A percentile compares a stretch with the other conserved stretches of the same genome.
These are phyloP conservation scores for Ceryle rudis DNA, from an alignment of 2,797 vertebrate species.

Conservation along the genomic window DNA sequence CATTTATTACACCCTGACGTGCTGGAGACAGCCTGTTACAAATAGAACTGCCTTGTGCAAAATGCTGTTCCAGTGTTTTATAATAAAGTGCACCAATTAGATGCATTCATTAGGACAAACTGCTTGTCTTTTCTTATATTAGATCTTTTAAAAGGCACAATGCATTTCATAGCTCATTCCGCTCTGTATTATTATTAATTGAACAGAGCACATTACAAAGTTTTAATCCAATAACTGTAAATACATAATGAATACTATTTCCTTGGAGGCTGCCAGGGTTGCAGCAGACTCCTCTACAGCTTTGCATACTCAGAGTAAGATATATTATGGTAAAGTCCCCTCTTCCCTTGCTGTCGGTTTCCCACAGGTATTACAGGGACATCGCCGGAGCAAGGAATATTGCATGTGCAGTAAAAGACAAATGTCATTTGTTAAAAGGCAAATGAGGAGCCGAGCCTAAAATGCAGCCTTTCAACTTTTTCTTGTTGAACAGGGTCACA, in stretches of 20 bases:
- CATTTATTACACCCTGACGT: conserved; percentile 84
- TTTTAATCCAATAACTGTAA: conserved; percentile 80
- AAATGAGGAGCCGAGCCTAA: conserved; percentile 10
- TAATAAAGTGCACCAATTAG: conserved; percentile 87
- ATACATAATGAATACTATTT: conserved; percentile 79
- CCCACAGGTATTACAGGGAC: conserved; percentile 21
- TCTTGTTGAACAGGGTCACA: not conserved
- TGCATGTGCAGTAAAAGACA: not conserved
- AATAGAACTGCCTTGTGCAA: conserved; percentile 83
- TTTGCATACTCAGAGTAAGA: conserved; percentile 14
- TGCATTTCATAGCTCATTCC: conserved; percentile 74
- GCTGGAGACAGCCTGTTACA: conserved; percentile 83
- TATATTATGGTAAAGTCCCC: not conserved
- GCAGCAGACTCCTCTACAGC: conserved; percentile 10
- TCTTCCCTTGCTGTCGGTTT: not conserved
- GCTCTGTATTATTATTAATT: conserved; percentile 81
- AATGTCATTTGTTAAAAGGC: conserved; percentile 37
- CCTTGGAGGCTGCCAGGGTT: conserved; percentile 54
- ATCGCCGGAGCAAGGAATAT: not conserved
- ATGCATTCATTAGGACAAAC: conserved; percentile 85
- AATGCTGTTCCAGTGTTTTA: conserved; percentile 83
- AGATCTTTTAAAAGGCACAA: conserved; percentile 78
- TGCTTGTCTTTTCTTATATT: conserved; percentile 82
- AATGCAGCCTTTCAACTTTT: conserved; percentile 30
- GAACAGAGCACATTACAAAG: conserved; percentile 75